Percentiles rank a stretch among this genome's conserved stretches.
Evolutionary conservation across 2,888 invertebrate genomes (phyloP).

Genomic region (Drosophila multiciliata): DNA sequence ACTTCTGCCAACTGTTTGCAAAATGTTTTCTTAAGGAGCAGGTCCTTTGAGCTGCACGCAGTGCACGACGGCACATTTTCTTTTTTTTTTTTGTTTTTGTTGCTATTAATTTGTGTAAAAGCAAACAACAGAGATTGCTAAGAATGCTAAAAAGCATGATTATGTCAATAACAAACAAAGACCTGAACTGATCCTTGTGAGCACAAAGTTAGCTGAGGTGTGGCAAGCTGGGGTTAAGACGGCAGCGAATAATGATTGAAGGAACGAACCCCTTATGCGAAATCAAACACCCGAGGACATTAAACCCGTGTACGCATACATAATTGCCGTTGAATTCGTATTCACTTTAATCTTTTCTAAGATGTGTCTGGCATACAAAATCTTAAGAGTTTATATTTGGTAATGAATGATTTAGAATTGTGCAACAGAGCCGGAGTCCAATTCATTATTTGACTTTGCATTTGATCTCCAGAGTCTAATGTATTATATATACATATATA

Average conservation of each 20-base stretch:
- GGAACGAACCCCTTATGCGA: constrained; percentile 50
- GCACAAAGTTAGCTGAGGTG: not conserved
- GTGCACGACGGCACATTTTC: constrained; percentile 33
- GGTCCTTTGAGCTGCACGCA: constrained; percentile 45
- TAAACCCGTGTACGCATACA: constrained; percentile 56
- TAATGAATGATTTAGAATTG: constrained; percentile 64
- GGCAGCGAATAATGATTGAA: constrained; percentile 52
- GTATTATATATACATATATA: not conserved
- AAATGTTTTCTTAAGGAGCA: constrained; percentile 31
- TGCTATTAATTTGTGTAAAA: constrained; percentile 70
- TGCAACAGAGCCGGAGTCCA: constrained; percentile 37
- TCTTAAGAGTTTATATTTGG: constrained; percentile 37
- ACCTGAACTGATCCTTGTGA: not conserved
- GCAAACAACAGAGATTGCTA: constrained; percentile 63
- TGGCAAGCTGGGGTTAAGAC: not conserved
- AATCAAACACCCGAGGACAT: constrained; percentile 61
- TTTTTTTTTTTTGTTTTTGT: constrained; percentile 14
- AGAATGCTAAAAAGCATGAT: constrained; percentile 39
- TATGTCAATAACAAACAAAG: constrained; percentile 38
- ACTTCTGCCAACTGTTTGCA: constrained; percentile 41
- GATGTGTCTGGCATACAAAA: constrained; percentile 47
- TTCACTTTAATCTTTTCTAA: constrained; percentile 66
- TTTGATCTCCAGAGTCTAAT: constrained; percentile 11
- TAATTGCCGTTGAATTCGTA: constrained; percentile 64
- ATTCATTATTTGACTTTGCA: constrained; percentile 34